Evolutionary conservation across 2,797 vertebrate genomes (phyloP), one percentile per base, ranked within the genome.

Genomic region (Pseudomugil gertrudae): DNA sequence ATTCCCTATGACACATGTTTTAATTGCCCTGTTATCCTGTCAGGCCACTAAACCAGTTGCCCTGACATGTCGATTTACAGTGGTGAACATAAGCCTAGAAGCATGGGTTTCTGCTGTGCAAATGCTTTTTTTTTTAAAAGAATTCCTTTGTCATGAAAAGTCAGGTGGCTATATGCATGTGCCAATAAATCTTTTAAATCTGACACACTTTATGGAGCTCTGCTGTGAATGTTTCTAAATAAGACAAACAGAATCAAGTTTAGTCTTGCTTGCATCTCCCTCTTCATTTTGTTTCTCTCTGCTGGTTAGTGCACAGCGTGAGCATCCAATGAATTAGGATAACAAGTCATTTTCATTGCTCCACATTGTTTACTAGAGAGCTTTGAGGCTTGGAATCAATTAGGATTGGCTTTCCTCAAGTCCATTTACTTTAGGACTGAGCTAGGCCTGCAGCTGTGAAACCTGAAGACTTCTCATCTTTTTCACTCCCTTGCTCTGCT

Each of bases 321-420:
- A 89, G 80, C 79, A 71, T 92, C 90, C 88, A 89, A 86, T 93
- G 86, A 93, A 92, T 92, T 90, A 93, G 87, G 85, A 91, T 89
- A 91, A 91, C 89, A 92, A 93, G 91, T 93, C 78, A 89, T 93
- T 94, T 92, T 93, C 88, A 89, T 89, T 93, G 89, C 90, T 89
- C 85, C 85, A 76, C 90, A 82, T 90, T 93, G 91, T 94, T 94
- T 94, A 92, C 92, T 88, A 89, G 93, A 92, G 91, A 89, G 93
- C 89, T 93, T 91, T 92, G 89, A 93, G 92, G 92, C 90, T 94
- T 94, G 92, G 92, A 94, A 93, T 93, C 92, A 93, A 94, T 95
- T 94, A 95, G 91, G 92, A 91, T 90, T 93, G 90, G 91, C 90
- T 93, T 93, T 94, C 91, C 84, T 90, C 84, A 80, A 91, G 89